Conservation (phyloP, 2,113 vertebrate species). For the Trochalopteron elliotii region DNA sequence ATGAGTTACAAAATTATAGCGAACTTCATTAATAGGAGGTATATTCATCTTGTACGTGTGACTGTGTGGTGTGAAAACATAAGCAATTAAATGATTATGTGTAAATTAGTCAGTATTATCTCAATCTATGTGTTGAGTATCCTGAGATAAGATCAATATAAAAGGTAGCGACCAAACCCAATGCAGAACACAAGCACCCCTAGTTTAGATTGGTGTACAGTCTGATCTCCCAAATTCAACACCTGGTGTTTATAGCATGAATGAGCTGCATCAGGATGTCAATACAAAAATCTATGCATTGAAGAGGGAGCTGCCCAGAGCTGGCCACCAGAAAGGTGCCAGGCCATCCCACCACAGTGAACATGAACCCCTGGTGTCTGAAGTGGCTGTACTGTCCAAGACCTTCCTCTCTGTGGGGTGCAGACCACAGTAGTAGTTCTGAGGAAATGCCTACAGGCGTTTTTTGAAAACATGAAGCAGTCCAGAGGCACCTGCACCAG, state of each 20-base stretch:
- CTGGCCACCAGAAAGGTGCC: neutral
- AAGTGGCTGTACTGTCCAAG: neutral
- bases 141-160: neutral
- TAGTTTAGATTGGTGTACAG: neutral
- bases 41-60: neutral
- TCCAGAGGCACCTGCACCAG: neutral
- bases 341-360: neutral
- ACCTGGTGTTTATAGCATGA: neutral
- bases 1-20: neutral
- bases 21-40: neutral
- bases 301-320: neutral
- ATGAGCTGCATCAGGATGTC: accelerated
- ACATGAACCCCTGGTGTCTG: neutral
- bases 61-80: neutral
- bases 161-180: neutral
- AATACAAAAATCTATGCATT: neutral
- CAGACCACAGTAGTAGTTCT: neutral
- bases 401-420: neutral
- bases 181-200: neutral
- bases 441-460: neutral
- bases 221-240: neutral
- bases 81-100: neutral
- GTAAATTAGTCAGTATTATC: neutral
- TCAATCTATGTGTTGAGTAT: neutral
- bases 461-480: neutral